Conservation (phyloP, 64 coral and sea anemone genomes). For the Stylophora pistillata region DNA sequence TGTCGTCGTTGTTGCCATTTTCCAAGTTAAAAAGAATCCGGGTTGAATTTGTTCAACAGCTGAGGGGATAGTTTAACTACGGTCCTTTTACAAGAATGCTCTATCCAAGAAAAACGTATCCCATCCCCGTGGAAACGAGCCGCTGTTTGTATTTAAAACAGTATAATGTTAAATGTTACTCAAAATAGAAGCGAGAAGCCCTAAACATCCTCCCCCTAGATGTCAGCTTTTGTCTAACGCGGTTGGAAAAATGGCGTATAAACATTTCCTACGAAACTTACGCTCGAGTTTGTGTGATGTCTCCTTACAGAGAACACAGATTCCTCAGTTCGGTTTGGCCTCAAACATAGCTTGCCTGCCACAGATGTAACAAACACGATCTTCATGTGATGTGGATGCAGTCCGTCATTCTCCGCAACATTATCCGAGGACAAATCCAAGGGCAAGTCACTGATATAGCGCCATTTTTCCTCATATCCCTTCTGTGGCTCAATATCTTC, state of each 20-base stretch:
- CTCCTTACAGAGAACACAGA: conserved; percentile 8
- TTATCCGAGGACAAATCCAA: background rate
- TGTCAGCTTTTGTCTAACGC: background rate
- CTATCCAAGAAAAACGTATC: no score
- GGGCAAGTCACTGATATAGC: conserved; percentile 2
- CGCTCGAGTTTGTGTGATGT: background rate
- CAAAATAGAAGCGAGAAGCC: no score
- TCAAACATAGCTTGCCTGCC: background rate
- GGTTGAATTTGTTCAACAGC: no score
- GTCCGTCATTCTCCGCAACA: background rate
- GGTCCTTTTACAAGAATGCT: no score
- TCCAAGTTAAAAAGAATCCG: no score
- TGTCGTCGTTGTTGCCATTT: no score
- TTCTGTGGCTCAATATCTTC: background rate
- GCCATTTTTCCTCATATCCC: conserved; percentile 7
- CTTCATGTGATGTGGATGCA: conserved; percentile 30
- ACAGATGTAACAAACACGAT: conserved; percentile 6
- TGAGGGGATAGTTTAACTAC: no score
- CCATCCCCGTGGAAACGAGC: no score
- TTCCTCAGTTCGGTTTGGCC: background rate
- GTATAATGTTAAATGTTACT: no score
- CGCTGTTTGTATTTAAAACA: no score
- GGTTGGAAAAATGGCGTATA: background rate
- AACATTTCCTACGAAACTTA: background rate
- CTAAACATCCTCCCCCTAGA: no score